Conservation (phyloP, 1,140 invertebrate species). For the Anastatus disparis region DNA sequence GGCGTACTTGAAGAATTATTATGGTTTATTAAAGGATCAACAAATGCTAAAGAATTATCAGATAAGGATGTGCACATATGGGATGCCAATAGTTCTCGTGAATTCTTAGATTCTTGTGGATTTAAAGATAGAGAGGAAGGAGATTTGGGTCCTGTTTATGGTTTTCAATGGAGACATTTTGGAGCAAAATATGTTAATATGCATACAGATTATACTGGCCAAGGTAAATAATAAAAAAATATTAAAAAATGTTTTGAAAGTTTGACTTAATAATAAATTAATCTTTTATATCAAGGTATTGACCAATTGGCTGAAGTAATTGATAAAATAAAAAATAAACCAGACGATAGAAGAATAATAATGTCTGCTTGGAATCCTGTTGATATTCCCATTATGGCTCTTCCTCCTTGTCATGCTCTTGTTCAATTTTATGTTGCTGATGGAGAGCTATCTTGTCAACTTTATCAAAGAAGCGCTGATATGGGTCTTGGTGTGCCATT, state of each 20-base stretch:
- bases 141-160: conserved; percentile 98
- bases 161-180: conserved; percentile 99
- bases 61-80: conserved; percentile 95
- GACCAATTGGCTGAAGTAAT: conserved; percentile 93
- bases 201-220: conserved; percentile 83
- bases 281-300: conserved; percentile 69
- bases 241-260: neutral
- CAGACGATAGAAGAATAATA: conserved; percentile 89
- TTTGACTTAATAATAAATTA: too few species aligned
- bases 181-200: conserved; percentile 92
- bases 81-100: conserved; percentile 94
- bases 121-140: conserved; percentile 90
- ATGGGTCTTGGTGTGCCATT: conserved; percentile 99
- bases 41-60: conserved; percentile 88
- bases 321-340: conserved; percentile 84
- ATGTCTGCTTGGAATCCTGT: conserved; percentile 96
- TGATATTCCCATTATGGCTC: conserved; percentile 91
- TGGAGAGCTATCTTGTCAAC: conserved; percentile 85
- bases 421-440: conserved; percentile 94
- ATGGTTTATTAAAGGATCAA: conserved; percentile 95
- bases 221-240: conserved; percentile 74
- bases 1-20: conserved; percentile 94
- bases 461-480: conserved; percentile 98
- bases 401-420: conserved; percentile 97
- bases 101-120: conserved; percentile 90